Conservation (phyloP, 2,888 invertebrate species). For the Nemotelus nigrinus region DNA sequence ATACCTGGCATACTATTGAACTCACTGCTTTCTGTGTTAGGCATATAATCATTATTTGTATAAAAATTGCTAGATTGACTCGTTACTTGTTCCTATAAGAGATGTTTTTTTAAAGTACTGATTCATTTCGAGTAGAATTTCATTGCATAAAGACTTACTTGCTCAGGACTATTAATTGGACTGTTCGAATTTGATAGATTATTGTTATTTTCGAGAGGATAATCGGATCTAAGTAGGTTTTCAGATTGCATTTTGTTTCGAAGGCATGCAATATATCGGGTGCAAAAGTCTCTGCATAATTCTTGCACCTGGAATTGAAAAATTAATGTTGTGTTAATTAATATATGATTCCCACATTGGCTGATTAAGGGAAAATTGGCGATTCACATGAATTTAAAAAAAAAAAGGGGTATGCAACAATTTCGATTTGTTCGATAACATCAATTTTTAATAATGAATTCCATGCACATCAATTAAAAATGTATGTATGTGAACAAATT, state of each 20-base stretch:
- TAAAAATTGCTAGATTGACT: constrained; percentile 51
- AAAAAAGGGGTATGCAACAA: too few relatives aligned
- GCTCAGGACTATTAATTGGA: constrained; percentile 59
- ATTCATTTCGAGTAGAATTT: neutral
- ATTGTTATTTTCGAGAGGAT: constrained; percentile 66
- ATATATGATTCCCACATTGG: too few relatives aligned
- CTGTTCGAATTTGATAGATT: constrained; percentile 67
- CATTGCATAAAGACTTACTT: constrained; percentile 51
- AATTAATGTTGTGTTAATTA: neutral
- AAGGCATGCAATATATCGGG: constrained; percentile 88
- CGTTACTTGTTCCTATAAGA: constrained; percentile 49
- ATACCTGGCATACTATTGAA: constrained; percentile 52
- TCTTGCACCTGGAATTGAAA: constrained; percentile 75
- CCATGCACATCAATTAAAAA: too few relatives aligned
- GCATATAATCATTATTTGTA: constrained; percentile 51
- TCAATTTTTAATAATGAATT: too few relatives aligned
- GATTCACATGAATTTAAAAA: too few relatives aligned
- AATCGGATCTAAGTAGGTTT: constrained; percentile 83
- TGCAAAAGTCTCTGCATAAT: constrained; percentile 93
- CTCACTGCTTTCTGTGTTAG: constrained; percentile 50
- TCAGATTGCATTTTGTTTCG: constrained; percentile 93
- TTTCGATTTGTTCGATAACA: too few relatives aligned
- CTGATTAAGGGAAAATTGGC: too few relatives aligned
- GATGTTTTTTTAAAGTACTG: neutral
- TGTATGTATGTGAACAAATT: too few relatives aligned